These are phyloP conservation scores for Hephaestus fuliginosus DNA, from an alignment of 2,797 vertebrate species.

Conservation along the genomic window DNA sequence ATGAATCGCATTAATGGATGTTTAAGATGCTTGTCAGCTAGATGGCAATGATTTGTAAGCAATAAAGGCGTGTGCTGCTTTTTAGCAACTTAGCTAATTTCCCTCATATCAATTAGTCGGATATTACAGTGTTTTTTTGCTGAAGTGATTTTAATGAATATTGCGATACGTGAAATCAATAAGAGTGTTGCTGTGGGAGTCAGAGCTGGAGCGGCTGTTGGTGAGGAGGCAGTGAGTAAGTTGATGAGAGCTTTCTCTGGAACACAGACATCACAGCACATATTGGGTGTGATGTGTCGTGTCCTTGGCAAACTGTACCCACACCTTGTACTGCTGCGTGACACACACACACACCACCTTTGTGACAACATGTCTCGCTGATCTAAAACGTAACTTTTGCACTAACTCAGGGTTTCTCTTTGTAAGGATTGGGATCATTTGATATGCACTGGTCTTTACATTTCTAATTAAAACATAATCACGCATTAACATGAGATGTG, in stretches of 20 bases:
- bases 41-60: constrained; percentile 71
- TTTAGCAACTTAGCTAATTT: constrained; percentile 60
- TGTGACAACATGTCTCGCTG: constrained; percentile 3
- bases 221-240: constrained; percentile 46
- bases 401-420: background rate
- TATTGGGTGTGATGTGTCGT: constrained; percentile 60
- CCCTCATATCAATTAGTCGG: constrained; percentile 62
- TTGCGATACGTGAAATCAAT: constrained; percentile 58
- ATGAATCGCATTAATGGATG: too few relatives aligned
- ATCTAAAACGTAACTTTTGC: constrained; percentile 29
- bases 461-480: background rate
- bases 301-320: constrained; percentile 64
- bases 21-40: constrained; percentile 49
- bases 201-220: constrained; percentile 16
- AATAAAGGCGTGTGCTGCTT: constrained; percentile 53
- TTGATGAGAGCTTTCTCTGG: constrained; percentile 48
- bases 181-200: constrained; percentile 29
- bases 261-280: constrained; percentile 67
- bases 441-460: background rate
- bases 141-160: constrained; percentile 57
- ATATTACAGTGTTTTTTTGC: constrained; percentile 40
- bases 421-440: background rate
- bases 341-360: constrained; percentile 15
- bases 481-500: background rate
- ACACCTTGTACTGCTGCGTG: constrained; percentile 61